Base-by-base conservation (phyloP, 2,888 invertebrate species). In the Synanthedon myopaeformis region DNA sequence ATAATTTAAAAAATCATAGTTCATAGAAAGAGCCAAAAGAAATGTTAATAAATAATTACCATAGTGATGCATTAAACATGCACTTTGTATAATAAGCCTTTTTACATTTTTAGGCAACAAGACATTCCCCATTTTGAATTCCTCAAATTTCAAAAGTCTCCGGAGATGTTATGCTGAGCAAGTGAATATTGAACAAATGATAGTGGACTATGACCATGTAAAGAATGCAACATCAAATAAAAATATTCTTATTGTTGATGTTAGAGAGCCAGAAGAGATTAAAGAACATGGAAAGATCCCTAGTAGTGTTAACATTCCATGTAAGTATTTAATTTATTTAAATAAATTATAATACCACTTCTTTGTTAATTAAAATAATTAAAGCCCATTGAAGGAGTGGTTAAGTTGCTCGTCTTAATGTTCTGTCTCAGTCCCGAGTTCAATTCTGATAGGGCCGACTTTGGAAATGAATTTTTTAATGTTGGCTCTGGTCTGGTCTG, bases 301-400 rank as follows among this genome's bases (percentile, higher is more conserved):
- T 42, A 90, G 90, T 54, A 93, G 93, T 66, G 89, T 94, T 53
- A 93, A 94, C 67, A 93, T 94, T 72, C 94, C 94, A 62, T 84
- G 94, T 92, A 88, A 89, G 89, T 81, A 53, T 10, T 35, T 35
- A 35, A 6, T 35, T 35, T 35, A 35, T 52, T 35, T 35, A 8
- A 23, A 35, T 35, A 0, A 3, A 6, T 52, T 53, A 35, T 49
- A 51, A 42, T 23, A n/a, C n/a, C 41, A 10, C 6, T 23, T 2
- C 11, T 50, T 52, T 35, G 4, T 5, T 48, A 13, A 48, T 11
- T 51, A 35, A 13, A 10, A 52, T 14, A 19, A 51, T 51, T 50
- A 13, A 13, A 49, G 10, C 14, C 49, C 4, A 14, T 49, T 13
- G 3, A 3, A 19, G 3, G 19, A 19, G 19, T 19, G 3, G 19